phyloP scores from a whole-genome alignment of 2,888 invertebrate species.

The Schizaphis graminum region DNA sequence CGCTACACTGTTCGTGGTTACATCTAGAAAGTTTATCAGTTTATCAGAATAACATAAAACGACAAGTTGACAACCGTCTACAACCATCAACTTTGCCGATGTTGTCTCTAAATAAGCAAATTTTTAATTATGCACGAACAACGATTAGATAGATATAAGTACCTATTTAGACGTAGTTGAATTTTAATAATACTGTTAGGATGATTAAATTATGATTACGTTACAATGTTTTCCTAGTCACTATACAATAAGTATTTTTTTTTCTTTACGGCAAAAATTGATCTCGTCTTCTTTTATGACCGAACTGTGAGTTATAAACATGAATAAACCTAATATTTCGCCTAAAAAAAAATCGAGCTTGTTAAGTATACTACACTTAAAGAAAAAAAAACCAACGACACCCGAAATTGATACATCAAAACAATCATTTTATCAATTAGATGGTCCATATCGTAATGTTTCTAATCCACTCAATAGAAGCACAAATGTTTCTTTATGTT shows the following conservation, averaged over 20 bases:
- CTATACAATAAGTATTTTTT: background rate
- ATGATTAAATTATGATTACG: constrained; percentile 23
- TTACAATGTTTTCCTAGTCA: constrained; percentile 30
- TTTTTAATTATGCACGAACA: background rate
- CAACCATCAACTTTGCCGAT: background rate
- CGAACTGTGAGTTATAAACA: constrained; percentile 2
- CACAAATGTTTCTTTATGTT: constrained; percentile 70
- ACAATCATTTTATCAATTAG: background rate
- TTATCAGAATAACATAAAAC: background rate
- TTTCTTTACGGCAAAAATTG: constrained; percentile 7
- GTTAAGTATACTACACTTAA: constrained; percentile 50
- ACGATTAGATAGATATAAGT: background rate
- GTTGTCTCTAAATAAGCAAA: background rate
- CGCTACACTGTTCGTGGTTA: background rate
- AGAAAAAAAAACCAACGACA: constrained; percentile 36
- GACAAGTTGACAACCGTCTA: constrained; percentile 8
- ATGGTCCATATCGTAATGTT: constrained; percentile 51
- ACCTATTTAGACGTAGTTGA: background rate
- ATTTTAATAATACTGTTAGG: background rate
- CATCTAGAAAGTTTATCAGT: background rate
- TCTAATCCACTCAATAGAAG: constrained; percentile 63
- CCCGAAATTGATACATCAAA: constrained; percentile 14
- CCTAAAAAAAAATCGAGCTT: constrained; percentile 57
- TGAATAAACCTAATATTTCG: constrained; percentile 47
- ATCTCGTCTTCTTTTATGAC: constrained; percentile 4